These are phyloP conservation scores for Scatophagus argus DNA, from an alignment of 2,113 vertebrate species.

Conservation along the genomic window DNA sequence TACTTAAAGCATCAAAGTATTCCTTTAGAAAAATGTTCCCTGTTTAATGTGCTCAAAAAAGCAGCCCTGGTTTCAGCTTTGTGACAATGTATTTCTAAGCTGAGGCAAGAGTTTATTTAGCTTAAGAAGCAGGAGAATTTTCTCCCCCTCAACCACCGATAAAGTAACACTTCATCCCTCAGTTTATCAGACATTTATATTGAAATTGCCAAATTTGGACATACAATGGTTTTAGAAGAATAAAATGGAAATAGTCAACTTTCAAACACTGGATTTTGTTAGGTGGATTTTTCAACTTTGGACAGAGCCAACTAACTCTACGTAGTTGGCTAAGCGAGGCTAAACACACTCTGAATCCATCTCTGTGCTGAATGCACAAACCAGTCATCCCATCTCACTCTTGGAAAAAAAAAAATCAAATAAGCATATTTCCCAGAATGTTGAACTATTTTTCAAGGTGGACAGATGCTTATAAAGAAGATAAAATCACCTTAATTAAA, in stretches of 20 bases:
- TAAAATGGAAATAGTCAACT: too few species aligned
- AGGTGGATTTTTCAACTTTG: not conserved
- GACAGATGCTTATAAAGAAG: not conserved
- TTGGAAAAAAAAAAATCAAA: constrained; percentile 9
- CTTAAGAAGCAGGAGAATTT: not conserved
- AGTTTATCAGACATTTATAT: too few species aligned
- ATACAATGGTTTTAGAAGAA: too few species aligned
- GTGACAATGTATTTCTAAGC: not conserved
- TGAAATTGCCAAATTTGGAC: too few species aligned
- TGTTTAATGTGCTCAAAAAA: not conserved
- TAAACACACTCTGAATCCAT: not conserved
- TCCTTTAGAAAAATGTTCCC: not conserved
- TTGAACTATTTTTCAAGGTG: not conserved
- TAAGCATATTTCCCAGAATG: not conserved
- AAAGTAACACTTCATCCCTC: too few species aligned
- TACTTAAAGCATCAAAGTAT: too few species aligned
- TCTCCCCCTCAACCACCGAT: too few species aligned
- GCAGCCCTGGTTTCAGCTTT: not conserved
- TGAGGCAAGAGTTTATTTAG: not conserved
- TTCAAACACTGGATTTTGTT: not conserved
- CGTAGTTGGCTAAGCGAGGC: not conserved
- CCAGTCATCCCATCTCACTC: not conserved
- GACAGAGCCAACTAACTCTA: not conserved
- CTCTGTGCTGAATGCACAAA: too few species aligned
- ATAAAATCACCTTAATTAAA: not conserved